phyloP scores from a whole-genome alignment of 2,888 invertebrate genomes.

The Nasonia oneida region DNA sequence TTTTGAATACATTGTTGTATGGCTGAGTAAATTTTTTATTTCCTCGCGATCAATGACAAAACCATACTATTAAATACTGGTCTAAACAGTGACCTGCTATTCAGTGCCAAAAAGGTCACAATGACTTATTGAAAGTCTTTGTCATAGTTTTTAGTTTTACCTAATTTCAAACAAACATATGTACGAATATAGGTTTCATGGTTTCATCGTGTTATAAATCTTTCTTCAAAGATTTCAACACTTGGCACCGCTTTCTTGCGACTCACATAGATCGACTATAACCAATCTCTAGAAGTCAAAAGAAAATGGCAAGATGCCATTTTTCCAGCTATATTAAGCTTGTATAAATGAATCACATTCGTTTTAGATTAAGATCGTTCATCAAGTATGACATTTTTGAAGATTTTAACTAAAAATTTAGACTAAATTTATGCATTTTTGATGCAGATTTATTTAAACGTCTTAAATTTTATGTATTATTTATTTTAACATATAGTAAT shows the following conservation, averaged over 20 bases:
- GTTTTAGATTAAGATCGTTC: background rate
- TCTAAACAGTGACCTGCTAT: too few relatives aligned
- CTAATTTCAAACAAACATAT: background rate
- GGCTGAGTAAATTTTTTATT: too few relatives aligned
- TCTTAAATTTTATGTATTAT: too few relatives aligned
- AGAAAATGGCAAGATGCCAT: background rate
- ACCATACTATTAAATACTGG: too few relatives aligned
- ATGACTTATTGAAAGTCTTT: background rate
- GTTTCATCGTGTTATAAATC: background rate
- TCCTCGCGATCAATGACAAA: too few relatives aligned
- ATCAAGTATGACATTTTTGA: background rate
- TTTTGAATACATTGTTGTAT: too few relatives aligned
- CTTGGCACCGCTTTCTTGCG: background rate
- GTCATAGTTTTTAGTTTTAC: background rate
- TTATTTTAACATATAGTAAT: too few relatives aligned
- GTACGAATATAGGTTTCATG: too few relatives aligned
- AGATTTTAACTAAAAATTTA: background rate
- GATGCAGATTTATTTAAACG: too few relatives aligned
- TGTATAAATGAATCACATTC: background rate
- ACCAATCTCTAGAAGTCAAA: background rate
- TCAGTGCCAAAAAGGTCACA: background rate
- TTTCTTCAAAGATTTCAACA: background rate
- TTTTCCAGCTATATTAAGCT: background rate
- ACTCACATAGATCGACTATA: background rate
- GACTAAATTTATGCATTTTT: too few relatives aligned